A percentile compares a stretch with the other conserved stretches of the same genome.
phyloP scores from a whole-genome alignment of 2,797 vertebrate genomes.

The Alfaro cultratus region DNA sequence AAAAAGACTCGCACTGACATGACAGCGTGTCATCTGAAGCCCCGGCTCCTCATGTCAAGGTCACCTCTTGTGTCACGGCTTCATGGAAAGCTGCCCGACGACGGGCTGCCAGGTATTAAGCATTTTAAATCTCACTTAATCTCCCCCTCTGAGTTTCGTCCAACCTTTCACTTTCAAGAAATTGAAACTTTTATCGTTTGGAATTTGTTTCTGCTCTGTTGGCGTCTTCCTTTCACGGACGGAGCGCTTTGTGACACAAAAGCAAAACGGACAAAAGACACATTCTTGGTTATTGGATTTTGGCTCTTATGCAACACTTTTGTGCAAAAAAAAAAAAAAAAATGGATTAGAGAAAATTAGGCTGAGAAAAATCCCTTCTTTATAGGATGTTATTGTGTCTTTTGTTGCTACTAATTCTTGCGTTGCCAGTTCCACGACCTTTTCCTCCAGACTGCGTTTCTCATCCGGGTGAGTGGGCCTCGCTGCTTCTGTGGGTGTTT shows the following conservation, averaged over 20 bases:
- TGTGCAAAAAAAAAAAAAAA: conserved; percentile 20
- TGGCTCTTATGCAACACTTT: conserved; percentile 12
- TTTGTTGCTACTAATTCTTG: conserved; percentile 31
- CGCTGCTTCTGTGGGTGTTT: neutral
- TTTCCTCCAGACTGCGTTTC: neutral
- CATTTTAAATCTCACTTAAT: conserved; percentile 84
- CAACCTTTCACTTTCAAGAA: conserved; percentile 75
- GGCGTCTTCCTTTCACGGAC: conserved; percentile 30
- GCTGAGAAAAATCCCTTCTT: conserved; percentile 50
- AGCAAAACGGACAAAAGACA: conserved; percentile 11
- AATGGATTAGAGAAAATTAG: conserved; percentile 53
- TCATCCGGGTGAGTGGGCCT: neutral
- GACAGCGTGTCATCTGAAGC: conserved; percentile 55
- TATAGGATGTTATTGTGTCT: conserved; percentile 40
- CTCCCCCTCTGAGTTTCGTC: conserved; percentile 74
- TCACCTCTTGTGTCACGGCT: conserved; percentile 80
- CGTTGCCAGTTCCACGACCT: neutral
- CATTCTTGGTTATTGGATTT: conserved; percentile 27
- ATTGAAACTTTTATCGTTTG: conserved; percentile 72
- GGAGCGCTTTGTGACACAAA: conserved; percentile 6
- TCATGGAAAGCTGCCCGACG: conserved; percentile 74
- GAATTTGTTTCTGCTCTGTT: conserved; percentile 52
- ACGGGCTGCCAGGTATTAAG: conserved; percentile 80
- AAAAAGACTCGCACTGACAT: conserved; percentile 38
- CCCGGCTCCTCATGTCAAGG: conserved; percentile 69